Evolutionary conservation across 2,797 vertebrate species (phyloP), one percentile per base, ranked within the genome.

Genomic region (Melanotaenia boesemani): DNA sequence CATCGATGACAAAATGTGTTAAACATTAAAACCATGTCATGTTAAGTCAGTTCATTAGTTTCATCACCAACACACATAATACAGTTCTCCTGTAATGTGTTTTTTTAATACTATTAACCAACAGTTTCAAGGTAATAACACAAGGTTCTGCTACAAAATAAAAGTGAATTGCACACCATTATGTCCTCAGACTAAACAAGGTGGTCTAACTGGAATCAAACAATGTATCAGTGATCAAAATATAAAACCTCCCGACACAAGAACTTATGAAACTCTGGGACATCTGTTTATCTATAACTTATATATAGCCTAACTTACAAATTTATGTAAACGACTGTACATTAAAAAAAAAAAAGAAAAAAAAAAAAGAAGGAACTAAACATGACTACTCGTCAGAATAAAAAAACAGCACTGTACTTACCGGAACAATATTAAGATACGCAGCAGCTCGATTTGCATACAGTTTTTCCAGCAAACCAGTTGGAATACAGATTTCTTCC

Each of bases 391-490:
- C 0, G 32, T 24, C 28, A 48, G 30, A 16, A 52, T 37, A n/a
- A 58, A 13, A 2, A 3, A 55, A 63, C 7, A 76, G n/a, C 70
- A 11, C 28, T 3, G 15, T 69, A 83, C 92, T 93, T 68, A 94
- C 93, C 46, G 92, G 92, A 74, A 98, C 96, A 93, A 98, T 96
- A 80, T 96, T 96, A 71, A 97, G 94, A 78, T 97, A 98, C 12
- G 96, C 96, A 1, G 96, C 96, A 16, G 97, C 97, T 76, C 97
- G 96, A 92, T 99, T 99, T 81, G 97, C 95, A 12, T 96, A 94
- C 54, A 99, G 92, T 74, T 96, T 98, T 87, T 99, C 98, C 85
- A 96, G 85, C 68, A 96, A 90, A 86, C 95, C 92, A 75, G 85
- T 91, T 73, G 96, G 89, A 81, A 98, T 88, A 37, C 87, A 81